These are phyloP conservation scores for Orthosia gracilis DNA, from an alignment of 2,888 invertebrate genomes.

Conservation along the genomic window DNA sequence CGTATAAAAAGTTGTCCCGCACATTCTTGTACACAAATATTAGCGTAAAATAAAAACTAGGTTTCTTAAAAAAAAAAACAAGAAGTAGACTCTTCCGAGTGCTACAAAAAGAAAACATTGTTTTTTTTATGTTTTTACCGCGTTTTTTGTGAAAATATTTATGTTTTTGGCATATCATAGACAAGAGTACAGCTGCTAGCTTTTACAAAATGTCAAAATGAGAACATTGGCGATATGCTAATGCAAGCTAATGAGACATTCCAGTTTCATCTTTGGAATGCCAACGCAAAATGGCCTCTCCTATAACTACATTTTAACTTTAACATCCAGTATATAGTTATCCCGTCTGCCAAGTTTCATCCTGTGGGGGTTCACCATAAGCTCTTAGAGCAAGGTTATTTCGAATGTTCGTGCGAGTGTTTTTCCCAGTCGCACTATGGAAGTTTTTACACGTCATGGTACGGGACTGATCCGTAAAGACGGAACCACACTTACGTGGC, in stretches of 20 bases:
- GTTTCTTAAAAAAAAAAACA: not conserved
- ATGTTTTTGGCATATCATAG: constrained; percentile 27
- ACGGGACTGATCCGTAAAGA: too few species aligned
- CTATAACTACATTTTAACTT: too few species aligned
- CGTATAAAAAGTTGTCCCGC: constrained; percentile 6
- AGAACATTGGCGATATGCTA: not conserved
- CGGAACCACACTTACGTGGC: too few species aligned
- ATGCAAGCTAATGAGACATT: not conserved
- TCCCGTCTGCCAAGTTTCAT: too few species aligned
- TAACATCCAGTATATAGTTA: too few species aligned
- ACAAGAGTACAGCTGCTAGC: constrained; percentile 3
- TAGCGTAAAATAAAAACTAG: constrained; percentile 30
- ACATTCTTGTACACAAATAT: constrained; percentile 33
- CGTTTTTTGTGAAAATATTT: constrained; percentile 15
- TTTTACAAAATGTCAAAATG: not conserved
- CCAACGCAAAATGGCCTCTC: too few species aligned
- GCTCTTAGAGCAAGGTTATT: too few species aligned
- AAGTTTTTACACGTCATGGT: too few species aligned
- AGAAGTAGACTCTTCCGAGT: constrained; percentile 21
- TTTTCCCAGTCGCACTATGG: too few species aligned
- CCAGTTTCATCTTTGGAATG: not conserved
- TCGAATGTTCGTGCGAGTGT: too few species aligned
- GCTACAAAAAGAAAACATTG: constrained; percentile 7
- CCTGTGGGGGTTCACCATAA: too few species aligned
- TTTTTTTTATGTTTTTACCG: not conserved